Evolutionary conservation across 2,113 vertebrate species (phyloP).

Genomic region (Rutilus rutilus): DNA sequence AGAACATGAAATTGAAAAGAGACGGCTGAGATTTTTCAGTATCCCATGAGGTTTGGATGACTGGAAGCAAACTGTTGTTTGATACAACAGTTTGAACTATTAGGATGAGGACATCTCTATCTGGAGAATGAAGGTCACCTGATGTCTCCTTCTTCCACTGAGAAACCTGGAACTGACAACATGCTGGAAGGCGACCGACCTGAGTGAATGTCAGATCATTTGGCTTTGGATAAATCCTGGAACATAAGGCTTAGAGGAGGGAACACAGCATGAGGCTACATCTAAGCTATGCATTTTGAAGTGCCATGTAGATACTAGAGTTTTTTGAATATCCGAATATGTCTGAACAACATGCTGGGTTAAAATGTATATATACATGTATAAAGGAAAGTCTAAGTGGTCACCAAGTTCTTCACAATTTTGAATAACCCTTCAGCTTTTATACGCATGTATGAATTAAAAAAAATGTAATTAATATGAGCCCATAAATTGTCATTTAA

Average conservation of each 20-base stretch:
- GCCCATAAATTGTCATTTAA: not conserved
- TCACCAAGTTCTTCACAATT: not conserved
- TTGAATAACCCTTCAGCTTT: not conserved
- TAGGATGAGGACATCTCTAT: not conserved
- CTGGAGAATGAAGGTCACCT: not conserved
- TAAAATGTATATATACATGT: not conserved
- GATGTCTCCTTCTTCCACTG: not conserved
- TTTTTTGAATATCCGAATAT: not conserved
- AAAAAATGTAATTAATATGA: not conserved
- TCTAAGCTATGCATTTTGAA: not conserved
- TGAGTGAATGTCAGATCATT: not conserved
- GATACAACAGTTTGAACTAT: not conserved
- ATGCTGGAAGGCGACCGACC: not conserved
- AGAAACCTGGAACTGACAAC: not conserved
- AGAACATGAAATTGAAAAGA: not conserved
- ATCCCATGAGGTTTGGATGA: not conserved
- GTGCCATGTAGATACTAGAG: not conserved
- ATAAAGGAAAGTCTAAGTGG: not conserved
- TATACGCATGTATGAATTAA: not conserved
- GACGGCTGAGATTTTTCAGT: not conserved
- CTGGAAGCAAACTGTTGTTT: not conserved
- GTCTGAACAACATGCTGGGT: not conserved
- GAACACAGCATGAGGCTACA: not conserved
- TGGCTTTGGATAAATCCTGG: constrained; percentile 34
- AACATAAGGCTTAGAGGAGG: constrained; percentile 10